Evolutionary conservation across 2,797 vertebrate species (phyloP).

Genomic region (Miichthys miiuy): DNA sequence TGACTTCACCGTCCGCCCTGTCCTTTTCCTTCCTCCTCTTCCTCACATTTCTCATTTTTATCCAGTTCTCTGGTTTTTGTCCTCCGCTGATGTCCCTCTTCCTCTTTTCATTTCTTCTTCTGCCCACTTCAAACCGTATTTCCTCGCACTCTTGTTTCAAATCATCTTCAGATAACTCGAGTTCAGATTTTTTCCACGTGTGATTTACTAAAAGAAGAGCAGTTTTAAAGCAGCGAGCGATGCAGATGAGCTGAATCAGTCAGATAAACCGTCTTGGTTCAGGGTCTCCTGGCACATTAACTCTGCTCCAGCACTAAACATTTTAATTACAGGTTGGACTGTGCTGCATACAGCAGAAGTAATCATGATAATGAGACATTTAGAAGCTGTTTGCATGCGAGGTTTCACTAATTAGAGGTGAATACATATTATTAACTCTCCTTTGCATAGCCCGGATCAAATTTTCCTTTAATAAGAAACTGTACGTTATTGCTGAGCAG

Average conservation of each 20-base stretch:
- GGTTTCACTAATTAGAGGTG: conserved; percentile 18
- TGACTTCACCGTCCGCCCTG: conserved; percentile 19
- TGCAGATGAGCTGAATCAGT: not conserved
- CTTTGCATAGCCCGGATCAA: not conserved
- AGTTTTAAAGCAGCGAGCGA: not conserved
- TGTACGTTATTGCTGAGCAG: not conserved
- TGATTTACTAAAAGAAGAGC: not conserved
- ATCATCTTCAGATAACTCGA: not conserved
- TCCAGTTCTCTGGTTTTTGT: not conserved
- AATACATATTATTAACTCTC: conserved; percentile 11
- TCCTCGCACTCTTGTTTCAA: not conserved
- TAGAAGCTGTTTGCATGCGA: conserved; percentile 1
- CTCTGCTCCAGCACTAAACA: not conserved
- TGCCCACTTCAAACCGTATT: too few species aligned
- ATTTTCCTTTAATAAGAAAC: not conserved
- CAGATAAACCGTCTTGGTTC: not conserved
- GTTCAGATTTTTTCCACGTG: not conserved
- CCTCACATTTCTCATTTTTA: not conserved
- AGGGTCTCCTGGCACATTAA: not conserved
- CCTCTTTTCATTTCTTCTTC: too few species aligned
- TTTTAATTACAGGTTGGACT: conserved; percentile 13
- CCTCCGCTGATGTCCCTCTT: not conserved
- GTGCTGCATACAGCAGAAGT: not conserved
- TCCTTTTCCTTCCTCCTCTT: conserved; percentile 22
- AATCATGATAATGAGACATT: conserved; percentile 23